Evolutionary conservation across 2,797 vertebrate genomes (phyloP).

Genomic region (Scarus forsteni): DNA sequence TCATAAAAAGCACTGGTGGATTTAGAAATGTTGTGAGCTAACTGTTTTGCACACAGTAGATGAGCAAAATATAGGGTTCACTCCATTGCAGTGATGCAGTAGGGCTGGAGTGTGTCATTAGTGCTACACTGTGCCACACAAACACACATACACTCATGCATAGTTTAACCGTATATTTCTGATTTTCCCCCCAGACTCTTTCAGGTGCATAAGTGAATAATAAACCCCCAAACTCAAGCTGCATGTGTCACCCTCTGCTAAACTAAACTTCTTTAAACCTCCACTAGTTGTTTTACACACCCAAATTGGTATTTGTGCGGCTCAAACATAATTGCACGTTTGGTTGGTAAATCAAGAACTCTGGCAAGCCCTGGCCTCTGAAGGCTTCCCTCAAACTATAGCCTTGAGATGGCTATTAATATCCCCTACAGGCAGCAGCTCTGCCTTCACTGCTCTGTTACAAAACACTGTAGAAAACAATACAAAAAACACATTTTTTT

Average conservation of each 20-base stretch:
- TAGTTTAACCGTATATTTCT: conserved; percentile 40
- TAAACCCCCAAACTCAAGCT: conserved; percentile 51
- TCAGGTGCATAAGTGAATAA: conserved; percentile 59
- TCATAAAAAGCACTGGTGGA: conserved; percentile 22
- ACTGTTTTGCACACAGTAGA: conserved; percentile 57
- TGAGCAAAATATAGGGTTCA: conserved; percentile 69
- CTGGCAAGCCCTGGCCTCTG: conserved; percentile 79
- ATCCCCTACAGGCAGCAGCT: conserved; percentile 80
- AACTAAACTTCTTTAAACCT: conserved; percentile 72
- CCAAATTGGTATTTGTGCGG: conserved; percentile 88
- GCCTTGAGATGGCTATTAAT: conserved; percentile 85
- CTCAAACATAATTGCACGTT: conserved; percentile 85
- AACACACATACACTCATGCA: conserved; percentile 18
- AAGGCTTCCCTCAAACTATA: conserved; percentile 85
- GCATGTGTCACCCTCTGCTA: conserved; percentile 59
- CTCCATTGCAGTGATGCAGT: conserved; percentile 46
- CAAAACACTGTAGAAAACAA: conserved; percentile 47
- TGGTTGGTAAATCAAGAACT: conserved; percentile 84
- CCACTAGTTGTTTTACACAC: conserved; percentile 83
- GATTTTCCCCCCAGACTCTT: conserved; percentile 33
- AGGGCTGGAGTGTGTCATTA: conserved; percentile 70
- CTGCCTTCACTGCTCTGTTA: conserved; percentile 57
- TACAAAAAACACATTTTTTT: conserved; percentile 39
- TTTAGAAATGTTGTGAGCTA: conserved; percentile 51
- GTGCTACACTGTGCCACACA: conserved; percentile 54